Evolutionary conservation across 2,113 vertebrate genomes (phyloP), one percentile per base, ranked within the genome.

Genomic region (Corynorhinus townsendii): DNA sequence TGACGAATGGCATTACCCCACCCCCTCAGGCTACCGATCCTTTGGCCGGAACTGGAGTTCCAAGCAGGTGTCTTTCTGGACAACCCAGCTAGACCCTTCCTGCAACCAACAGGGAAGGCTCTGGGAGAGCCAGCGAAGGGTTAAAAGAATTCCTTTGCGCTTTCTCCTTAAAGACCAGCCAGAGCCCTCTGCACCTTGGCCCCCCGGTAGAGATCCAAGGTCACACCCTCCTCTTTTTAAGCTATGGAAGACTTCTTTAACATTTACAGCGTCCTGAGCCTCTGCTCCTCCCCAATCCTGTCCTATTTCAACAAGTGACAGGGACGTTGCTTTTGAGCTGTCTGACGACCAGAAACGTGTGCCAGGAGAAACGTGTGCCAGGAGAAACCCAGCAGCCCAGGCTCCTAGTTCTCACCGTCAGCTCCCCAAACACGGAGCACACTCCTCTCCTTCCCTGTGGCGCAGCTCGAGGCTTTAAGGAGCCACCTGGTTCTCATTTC

Each of bases 401-500:
- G 24, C 69, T 79, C 62, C 9, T n/a, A 54, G 54, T 91, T 59
- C 69, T 83, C 54, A 30, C 24, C 19, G 2, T 75, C 76, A 49
- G 68, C 82, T 88, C 72, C 72, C 64, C 26, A 76, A 56, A 69
- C 89, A 75, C 86, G n/a, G 33, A 59, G 73, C 69, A n/a, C 11
- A 10, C 77, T 81, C 49, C n/a, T 28, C 64, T 94, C 33, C 82
- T 43, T 81, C 77, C 71, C 35, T 89, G 45, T 64, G 79, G 26
- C 76, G 79, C 97, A 97, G 82, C 93, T 82, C 89, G 95, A 85
- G 89, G 93, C 90, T 93, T 94, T 94, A 91, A 97, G 95, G 20
- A 96, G 73, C 66, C 98, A 97, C 97, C 93, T 97, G 97, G 96
- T 97, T 96, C 97, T 95, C 94, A 97, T 98, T 98, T 98, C 97